phyloP scores from a whole-genome alignment of 2,888 invertebrate species.

The Odiellus spinosus region DNA sequence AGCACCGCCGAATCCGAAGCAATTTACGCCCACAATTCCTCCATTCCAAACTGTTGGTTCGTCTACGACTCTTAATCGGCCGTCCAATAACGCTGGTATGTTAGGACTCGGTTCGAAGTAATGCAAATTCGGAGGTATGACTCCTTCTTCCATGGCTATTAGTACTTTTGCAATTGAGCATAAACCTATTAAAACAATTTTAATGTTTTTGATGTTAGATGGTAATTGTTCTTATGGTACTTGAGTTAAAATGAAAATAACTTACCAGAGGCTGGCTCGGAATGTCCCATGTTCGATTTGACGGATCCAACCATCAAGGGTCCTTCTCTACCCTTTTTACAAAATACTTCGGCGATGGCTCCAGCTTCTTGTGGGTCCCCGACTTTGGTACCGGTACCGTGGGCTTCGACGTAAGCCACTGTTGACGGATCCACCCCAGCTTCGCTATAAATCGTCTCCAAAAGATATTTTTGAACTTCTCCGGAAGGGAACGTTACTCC shows the following conservation, averaged over 20 bases:
- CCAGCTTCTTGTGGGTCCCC: slow-evolving; percentile 98
- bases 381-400: slow-evolving; percentile 94
- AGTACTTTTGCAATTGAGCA: slow-evolving; percentile 80
- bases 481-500: slow-evolving; percentile 40
- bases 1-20: slow-evolving; percentile 96
- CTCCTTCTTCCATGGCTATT: slow-evolving; percentile 77
- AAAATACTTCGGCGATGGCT: slow-evolving; percentile 80
- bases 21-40: slow-evolving; percentile 82
- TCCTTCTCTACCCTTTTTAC: slow-evolving; percentile 48
- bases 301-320: slow-evolving; percentile 87
- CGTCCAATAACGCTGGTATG: slow-evolving; percentile 77
- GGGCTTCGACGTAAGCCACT: slow-evolving; percentile 86
- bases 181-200: slow-evolving; percentile 40
- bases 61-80: slow-evolving; percentile 74
- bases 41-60: slow-evolving; percentile 70
- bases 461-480: slow-evolving; percentile 46
- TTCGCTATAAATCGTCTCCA: slow-evolving; percentile 66
- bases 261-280: slow-evolving; percentile 44
- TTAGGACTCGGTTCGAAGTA: slow-evolving; percentile 70
- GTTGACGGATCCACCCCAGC: slow-evolving; percentile 61
- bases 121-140: slow-evolving; percentile 83
- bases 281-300: slow-evolving; percentile 97
- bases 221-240: background rate
- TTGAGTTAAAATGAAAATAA: background rate
- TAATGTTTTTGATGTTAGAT: background rate